Evolutionary conservation across 2,797 vertebrate genomes (phyloP), one percentile per base, ranked within the genome.

Genomic region (Enteromius paludinosus): DNA sequence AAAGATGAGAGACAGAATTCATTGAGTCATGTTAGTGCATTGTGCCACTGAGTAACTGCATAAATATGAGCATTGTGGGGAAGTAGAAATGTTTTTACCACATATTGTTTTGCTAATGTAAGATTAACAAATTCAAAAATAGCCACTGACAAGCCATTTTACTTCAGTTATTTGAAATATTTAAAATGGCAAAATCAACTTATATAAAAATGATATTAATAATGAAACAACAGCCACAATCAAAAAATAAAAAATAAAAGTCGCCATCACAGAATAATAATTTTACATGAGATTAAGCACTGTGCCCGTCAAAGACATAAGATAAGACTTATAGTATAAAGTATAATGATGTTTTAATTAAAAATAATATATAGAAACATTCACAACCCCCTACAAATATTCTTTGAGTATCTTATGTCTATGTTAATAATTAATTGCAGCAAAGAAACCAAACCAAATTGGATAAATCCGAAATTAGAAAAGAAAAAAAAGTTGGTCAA

Each of bases 1-100:
- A 38, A 41, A 74, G 43, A 72, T 47, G 23, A 71, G 25, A 84
- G 10, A 73, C 43, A 41, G 23, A 18, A 45, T 73, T 15, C 0
- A 56, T 66, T 66, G n/a, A 59, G 38, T 30, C 6, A 30, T 43
- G 1, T 33, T 23, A 35, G 17, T 18, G 1, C 8, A 35, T 65
- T 33, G 5, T 75, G 33, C 18, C 7, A 43, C 23, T 61, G 8
- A 17, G 4, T 43, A 69, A 15, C 25, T 23, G 8, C 15, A 41
- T 25, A n/a, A 61, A 74, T n/a, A 56, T 38, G 12, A 69, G 11
- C 10, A 69, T 15, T 43, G 10, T 69, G 12, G 20, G 38, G 12
- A 43, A 23, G n/a, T 43, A 23, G 5, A 5, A 68, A 69, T 12
- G 14, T 30, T 8, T 62, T 30, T 62, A 59, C 3, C 12, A n/a